Conservation (phyloP, 2,888 invertebrate genomes). For the Ectropis crepuscularia region DNA sequence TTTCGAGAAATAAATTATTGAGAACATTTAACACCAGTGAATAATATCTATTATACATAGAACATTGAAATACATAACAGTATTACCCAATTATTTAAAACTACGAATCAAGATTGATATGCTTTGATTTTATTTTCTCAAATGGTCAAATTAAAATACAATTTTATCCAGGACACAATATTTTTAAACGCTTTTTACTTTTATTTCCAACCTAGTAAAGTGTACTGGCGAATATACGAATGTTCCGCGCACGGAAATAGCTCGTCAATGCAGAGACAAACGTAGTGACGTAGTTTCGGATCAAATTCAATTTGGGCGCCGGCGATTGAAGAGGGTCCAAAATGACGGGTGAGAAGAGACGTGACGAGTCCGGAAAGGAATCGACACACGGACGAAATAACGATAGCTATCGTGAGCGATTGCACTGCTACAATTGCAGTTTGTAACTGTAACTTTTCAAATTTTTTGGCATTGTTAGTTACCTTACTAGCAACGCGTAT, state of each 20-base stretch:
- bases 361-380: conserved; percentile 42
- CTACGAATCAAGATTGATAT: no score
- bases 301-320: conserved; percentile 82
- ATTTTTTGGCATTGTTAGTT: no score
- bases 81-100: no score
- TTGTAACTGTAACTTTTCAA: neutral
- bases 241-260: conserved; percentile 49
- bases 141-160: no score
- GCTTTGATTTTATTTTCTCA: no score
- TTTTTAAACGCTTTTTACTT: neutral
- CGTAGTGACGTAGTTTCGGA: conserved; percentile 74
- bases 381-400: conserved; percentile 53
- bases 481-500: no score
- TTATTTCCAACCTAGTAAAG: neutral
- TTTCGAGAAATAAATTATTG: no score
- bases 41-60: no score
- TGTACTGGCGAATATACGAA: conserved; percentile 21
- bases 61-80: no score
- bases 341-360: conserved; percentile 69
- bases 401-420: conserved; percentile 58
- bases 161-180: no score
- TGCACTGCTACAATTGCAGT: conserved; percentile 44
- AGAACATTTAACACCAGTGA: no score
- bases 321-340: conserved; percentile 79
- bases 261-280: conserved; percentile 73